Evolutionary conservation across 2,113 vertebrate species (phyloP).

Genomic region (Thunnus maccoyii): DNA sequence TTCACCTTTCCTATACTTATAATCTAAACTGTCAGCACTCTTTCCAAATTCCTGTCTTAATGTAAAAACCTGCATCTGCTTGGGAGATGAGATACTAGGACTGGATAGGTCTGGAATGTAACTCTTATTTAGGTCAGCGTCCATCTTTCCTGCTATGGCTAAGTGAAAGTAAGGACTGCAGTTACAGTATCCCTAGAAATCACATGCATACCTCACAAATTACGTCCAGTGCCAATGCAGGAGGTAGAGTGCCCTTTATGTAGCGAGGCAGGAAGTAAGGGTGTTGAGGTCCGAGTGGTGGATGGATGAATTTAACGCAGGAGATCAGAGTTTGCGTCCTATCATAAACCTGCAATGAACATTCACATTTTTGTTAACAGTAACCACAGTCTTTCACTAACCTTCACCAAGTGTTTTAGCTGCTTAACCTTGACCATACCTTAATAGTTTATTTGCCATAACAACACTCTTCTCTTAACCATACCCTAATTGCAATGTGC

Average conservation of each 20-base stretch:
- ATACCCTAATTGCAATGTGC: neutral
- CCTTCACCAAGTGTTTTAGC: neutral
- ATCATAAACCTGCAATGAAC: conserved; percentile 2
- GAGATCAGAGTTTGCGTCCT: neutral
- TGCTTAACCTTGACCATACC: too few species aligned
- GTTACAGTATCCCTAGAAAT: neutral
- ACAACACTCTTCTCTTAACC: neutral
- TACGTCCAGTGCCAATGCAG: neutral
- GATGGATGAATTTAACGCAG: neutral
- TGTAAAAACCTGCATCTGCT: conserved; percentile 63
- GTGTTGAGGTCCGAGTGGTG: neutral
- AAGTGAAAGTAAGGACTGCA: conserved; percentile 10
- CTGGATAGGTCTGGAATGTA: conserved; percentile 68
- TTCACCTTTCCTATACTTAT: conserved; percentile 65
- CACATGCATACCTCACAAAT: neutral
- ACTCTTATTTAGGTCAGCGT: conserved; percentile 43
- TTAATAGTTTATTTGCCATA: too few species aligned
- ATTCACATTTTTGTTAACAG: neutral
- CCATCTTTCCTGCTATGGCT: conserved; percentile 35
- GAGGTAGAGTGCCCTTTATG: neutral
- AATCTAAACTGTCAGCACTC: conserved; percentile 71
- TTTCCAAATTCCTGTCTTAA: conserved; percentile 70
- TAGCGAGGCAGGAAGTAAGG: neutral
- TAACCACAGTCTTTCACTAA: neutral
- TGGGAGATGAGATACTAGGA: conserved; percentile 24